phyloP scores from a whole-genome alignment of 2,113 vertebrate genomes.

The Anarhynchus alexandrinus region DNA sequence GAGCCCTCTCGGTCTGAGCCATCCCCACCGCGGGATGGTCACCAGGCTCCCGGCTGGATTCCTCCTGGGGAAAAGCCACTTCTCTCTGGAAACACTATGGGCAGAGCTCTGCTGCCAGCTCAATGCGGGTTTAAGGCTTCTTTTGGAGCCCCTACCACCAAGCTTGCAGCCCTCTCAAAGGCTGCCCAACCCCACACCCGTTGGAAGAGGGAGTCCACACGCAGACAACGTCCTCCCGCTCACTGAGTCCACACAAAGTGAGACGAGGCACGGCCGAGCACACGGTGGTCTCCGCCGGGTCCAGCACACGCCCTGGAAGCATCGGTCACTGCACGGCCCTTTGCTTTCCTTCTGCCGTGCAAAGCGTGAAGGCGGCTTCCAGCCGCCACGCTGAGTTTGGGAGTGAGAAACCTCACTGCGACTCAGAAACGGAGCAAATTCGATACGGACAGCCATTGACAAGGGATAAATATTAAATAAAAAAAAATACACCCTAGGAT shows the following conservation, averaged over 20 bases:
- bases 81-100: not conserved
- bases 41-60: not conserved
- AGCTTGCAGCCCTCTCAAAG: not conserved
- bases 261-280: not conserved
- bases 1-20: not conserved
- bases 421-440: not conserved
- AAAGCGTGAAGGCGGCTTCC: not conserved
- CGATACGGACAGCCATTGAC: fast-evolving
- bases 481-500: not conserved
- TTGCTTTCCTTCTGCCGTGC: not conserved
- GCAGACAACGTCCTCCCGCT: fast-evolving
- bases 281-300: fast-evolving
- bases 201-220: not conserved
- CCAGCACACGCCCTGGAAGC: not conserved
- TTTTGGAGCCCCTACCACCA: not conserved
- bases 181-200: not conserved
- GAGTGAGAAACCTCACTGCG: not conserved
- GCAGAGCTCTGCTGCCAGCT: not conserved
- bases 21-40: not conserved
- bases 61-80: not conserved
- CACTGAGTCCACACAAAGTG: not conserved
- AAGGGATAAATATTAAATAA: not conserved
- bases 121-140: not conserved
- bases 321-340: fast-evolving
- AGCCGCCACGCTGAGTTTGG: not conserved